Evolutionary conservation across 1,140 invertebrate species (phyloP).

Genomic region (Drosophila pachea): DNA sequence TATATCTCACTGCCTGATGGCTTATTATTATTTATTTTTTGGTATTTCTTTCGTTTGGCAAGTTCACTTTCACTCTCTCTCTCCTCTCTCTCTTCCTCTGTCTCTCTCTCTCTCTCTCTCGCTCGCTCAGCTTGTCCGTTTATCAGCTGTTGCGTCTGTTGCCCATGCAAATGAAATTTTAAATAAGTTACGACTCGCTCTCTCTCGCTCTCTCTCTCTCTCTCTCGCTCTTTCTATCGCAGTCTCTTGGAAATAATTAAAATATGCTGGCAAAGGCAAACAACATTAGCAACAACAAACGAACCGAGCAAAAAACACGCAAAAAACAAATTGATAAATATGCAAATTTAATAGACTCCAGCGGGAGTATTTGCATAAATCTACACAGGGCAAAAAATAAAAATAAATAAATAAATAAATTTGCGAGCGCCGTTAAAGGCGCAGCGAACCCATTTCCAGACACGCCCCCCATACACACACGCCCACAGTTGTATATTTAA

Average conservation of each 20-base stretch:
- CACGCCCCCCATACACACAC: background rate
- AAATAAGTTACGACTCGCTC: conserved; percentile 48
- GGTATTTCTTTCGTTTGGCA: background rate
- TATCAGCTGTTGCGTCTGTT: background rate
- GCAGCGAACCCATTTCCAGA: background rate
- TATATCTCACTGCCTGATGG: background rate
- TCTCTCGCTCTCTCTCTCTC: too few relatives aligned
- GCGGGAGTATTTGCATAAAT: conserved; percentile 70
- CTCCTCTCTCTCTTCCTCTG: background rate
- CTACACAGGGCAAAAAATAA: conserved; percentile 51
- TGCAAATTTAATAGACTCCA: conserved; percentile 74
- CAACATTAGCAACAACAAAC: conserved; percentile 37
- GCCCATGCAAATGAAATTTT: conserved; percentile 57
- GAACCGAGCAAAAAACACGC: conserved; percentile 48
- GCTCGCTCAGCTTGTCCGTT: background rate
- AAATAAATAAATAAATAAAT: conserved; percentile 70
- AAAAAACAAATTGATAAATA: conserved; percentile 71
- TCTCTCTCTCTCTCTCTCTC: background rate
- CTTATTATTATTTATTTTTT: conserved; percentile 9
- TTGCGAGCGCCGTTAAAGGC: conserved; percentile 33
- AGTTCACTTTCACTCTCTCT: conserved; percentile 11
- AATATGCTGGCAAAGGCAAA: conserved; percentile 72
- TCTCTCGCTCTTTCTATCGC: too few relatives aligned
- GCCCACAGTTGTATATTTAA: background rate
- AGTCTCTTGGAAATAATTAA: conserved; percentile 74